Percentiles rank a stretch among this genome's conserved stretches.
These are phyloP conservation scores for Phyllostomus hastatus DNA, from an alignment of 2,113 vertebrate species.

Conservation along the genomic window DNA sequence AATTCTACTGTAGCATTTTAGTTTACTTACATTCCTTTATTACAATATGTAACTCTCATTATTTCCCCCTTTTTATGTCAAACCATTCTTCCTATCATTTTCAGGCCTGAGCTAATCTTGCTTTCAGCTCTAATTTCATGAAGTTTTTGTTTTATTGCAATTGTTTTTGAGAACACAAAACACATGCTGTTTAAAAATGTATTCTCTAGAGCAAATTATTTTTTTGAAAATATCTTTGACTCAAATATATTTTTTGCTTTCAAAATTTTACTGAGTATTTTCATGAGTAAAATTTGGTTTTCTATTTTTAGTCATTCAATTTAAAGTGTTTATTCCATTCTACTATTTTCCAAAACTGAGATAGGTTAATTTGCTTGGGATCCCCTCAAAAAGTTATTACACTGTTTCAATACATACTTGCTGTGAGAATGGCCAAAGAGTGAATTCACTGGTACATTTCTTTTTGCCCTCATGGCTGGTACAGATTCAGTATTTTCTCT, in stretches of 20 bases:
- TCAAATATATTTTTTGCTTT: no score
- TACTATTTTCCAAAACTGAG: background rate
- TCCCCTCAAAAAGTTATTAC: background rate
- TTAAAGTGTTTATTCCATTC: background rate
- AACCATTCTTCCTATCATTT: background rate
- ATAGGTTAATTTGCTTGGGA: background rate
- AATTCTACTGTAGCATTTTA: background rate
- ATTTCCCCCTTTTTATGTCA: background rate
- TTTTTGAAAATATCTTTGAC: background rate
- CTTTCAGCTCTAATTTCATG: background rate
- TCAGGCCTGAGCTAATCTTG: background rate
- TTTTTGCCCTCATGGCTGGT: background rate
- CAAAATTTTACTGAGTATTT: background rate
- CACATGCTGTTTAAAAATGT: background rate
- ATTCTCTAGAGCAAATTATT: background rate
- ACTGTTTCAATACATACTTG: background rate
- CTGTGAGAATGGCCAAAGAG: background rate
- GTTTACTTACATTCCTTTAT: background rate
- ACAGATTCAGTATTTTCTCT: background rate
- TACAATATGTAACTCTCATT: background rate
- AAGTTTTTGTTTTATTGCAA: background rate
- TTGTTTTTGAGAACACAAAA: background rate
- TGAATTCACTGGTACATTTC: background rate
- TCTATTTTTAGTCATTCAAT: background rate
- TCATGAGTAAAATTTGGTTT: background rate